A percentile compares a stretch with the other conserved stretches of the same genome.
These are phyloP conservation scores for Nephrotoma flavescens DNA, from an alignment of 2,888 invertebrate species.

Conservation along the genomic window DNA sequence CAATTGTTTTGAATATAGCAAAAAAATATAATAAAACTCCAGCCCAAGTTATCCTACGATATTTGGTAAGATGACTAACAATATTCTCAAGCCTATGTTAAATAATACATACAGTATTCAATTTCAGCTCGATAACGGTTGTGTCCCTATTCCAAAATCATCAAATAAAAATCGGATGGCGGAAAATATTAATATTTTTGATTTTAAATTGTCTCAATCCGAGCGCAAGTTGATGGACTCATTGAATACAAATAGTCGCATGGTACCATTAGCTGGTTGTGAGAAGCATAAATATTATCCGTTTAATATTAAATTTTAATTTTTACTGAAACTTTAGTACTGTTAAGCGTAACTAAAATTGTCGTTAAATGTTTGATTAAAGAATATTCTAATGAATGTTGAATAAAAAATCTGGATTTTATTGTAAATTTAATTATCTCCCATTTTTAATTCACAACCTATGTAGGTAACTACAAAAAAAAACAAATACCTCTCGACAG, in stretches of 20 bases:
- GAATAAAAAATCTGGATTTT: too few relatives aligned
- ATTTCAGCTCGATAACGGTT: conserved; percentile 35
- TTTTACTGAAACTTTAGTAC: not conserved
- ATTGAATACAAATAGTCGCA: conserved; percentile 29
- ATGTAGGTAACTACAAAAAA: too few relatives aligned
- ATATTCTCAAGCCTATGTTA: not conserved
- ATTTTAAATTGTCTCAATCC: conserved; percentile 37
- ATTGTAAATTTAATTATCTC: too few relatives aligned
- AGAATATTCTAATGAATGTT: too few relatives aligned
- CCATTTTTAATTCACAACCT: too few relatives aligned
- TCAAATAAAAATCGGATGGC: conserved; percentile 35
- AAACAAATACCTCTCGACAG: too few relatives aligned
- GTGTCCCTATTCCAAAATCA: conserved; percentile 43
- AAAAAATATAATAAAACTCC: conserved; percentile 48
- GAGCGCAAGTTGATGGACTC: conserved; percentile 36
- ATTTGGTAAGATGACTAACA: conserved; percentile 19
- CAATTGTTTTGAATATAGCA: conserved; percentile 41
- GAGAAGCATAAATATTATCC: conserved; percentile 11
- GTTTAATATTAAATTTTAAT: conserved; percentile 13
- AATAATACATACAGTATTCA: not conserved
- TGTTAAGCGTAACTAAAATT: too few relatives aligned
- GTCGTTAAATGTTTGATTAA: too few relatives aligned
- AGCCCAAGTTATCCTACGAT: conserved; percentile 54
- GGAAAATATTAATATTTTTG: conserved; percentile 41
- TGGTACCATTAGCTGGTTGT: conserved; percentile 18